These are phyloP conservation scores for Ctenomys sociabilis DNA, from an alignment of 2,113 vertebrate genomes.

Conservation along the genomic window DNA sequence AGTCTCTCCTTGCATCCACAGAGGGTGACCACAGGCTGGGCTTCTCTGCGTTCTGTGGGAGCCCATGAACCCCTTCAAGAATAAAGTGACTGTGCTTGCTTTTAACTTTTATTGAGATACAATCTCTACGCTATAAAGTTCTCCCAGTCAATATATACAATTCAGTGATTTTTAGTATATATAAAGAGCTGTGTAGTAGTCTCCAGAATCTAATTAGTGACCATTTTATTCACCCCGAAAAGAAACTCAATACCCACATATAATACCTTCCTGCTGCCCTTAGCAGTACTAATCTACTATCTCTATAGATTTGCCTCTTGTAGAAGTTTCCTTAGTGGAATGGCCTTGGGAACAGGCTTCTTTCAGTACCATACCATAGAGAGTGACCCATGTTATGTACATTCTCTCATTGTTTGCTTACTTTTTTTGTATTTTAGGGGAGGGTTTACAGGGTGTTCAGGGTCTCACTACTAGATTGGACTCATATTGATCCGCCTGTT, in stretches of 20 bases:
- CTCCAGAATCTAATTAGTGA: constrained; percentile 9
- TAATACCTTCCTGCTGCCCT: no score
- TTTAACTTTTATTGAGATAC: not conserved
- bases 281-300: not conserved
- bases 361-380: not conserved
- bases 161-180: not conserved
- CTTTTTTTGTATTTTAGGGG: no score
- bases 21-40: not conserved
- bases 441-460: no score
- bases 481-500: no score
- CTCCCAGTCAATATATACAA: not conserved
- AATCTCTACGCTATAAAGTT: not conserved
- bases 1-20: not conserved
- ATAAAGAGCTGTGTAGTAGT: not conserved
- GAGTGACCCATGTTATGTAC: not conserved
- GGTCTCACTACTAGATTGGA: no score
- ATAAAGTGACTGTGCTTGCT: not conserved
- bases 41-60: not conserved
- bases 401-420: no score
- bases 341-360: not conserved
- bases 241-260: not conserved
- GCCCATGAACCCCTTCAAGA: not conserved
- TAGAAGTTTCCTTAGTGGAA: not conserved
- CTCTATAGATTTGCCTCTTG: not conserved
- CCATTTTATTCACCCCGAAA: not conserved